Percentiles rank a stretch among this genome's conserved stretches.
Conservation (phyloP, 1,140 invertebrate species). For the Apis mellifera region Amel_HAv3.1 CM009937.2:13182501-13183000, state of each 20-base stretch:
- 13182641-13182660: too few species aligned
- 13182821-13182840: not conserved
- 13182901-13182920: not conserved
- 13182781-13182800: not conserved
- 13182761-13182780: not conserved
- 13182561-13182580: too few species aligned
- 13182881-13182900: not conserved
- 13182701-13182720: not conserved
- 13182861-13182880: not conserved
- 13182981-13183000: too few species aligned
- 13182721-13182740: not conserved
- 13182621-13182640: too few species aligned
- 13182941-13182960: not conserved
- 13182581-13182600: too few species aligned
- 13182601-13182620: too few species aligned
- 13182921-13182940: not conserved
- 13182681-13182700: not conserved
- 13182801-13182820: not conserved
- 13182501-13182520: too few species aligned
- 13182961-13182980: not conserved
- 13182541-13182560: too few species aligned
- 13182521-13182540: too few species aligned
- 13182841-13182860: not conserved
- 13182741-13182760: not conserved
- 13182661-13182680: not conserved